Evolutionary conservation across 2,888 invertebrate genomes (phyloP), one percentile per base, ranked within the genome.

Genomic region (Eupithecia inturbata): DNA sequence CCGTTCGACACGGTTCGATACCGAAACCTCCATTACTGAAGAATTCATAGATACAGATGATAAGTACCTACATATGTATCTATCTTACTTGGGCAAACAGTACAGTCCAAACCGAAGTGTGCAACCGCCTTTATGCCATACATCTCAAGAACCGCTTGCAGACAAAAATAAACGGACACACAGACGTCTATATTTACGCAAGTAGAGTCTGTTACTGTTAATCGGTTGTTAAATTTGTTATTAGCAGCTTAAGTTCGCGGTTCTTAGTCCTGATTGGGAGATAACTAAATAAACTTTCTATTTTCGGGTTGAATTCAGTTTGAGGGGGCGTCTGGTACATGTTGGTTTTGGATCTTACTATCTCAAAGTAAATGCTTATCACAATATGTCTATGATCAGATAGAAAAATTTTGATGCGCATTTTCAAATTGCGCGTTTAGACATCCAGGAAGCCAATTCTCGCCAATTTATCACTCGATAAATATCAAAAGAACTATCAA

Each of bases 101-200:
- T n/a, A n/a, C n/a, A n/a, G n/a, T n/a, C 12, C 12, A 4, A 64
- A 26, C 12, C 14, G 10, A 22, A 66, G 22, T 66, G 66, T 66
- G 39, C 5, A 66, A 33, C 6, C 39, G 14, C 66, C 66, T 26
- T 66, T 41, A 53, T n/a, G 53, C 64, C 31, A 66, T 79, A 69
- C 75, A 78, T 80, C 77, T 71, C 41, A 72, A 68, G 77, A 72
- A 81, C 77, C 77, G 72, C 77, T 75, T 45, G 70, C 82, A 85
- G 85, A 85, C 86, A 80, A 76, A 86, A 85, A 85, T 85, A 86
- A 72, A 67, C 71, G 31, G 60, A 79, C 77, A 68, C 78, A 81
- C 84, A 78, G 82, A 81, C 81, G 70, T 74, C 36, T 73, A 73
- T 71, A 73, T 76, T 62, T 73, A 71, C 33, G 67, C 62, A 36